Evolutionary conservation across 2,113 vertebrate species (phyloP), one percentile per base, ranked within the genome.

Genomic region (Deroptyus accipitrinus): DNA sequence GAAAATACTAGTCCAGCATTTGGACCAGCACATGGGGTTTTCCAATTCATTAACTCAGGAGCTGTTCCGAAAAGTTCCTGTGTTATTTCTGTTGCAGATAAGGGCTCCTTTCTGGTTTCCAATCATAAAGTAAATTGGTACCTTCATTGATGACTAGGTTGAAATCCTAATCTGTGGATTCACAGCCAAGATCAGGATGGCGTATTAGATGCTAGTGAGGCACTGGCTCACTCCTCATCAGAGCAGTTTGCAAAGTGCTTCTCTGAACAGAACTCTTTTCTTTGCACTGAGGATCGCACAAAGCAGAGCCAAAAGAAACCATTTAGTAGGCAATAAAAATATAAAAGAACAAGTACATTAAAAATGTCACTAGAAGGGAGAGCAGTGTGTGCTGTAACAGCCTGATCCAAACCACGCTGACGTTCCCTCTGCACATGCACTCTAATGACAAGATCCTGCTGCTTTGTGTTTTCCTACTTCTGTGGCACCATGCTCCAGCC

Each of bases 281-380:
- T 84, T 92, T 95, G 46, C 72, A 24, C 44, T 48, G 57, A 91
- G 41, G 52, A 79, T 92, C 88, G 39, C 77, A 89, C 70, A 94
- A 91, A 93, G 41, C 74, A 91, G 74, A 94, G 77, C 66, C 88
- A 83, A 87, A 94, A 87, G 51, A 84, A 91, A 31, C 52, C 2
- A 0, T 95, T 94, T 94, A 92, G 89, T 74, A 73, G 83, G 46
- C 84, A 94, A 89, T 95, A 92, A 95, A 96, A 94, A 82, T 86
- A 84, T 33, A 92, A 92, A 88, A 84, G 80, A 88, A 75, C 88
- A 92, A 94, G 63, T 73, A 84, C 91, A 95, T 96, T 30, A 92
- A 96, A 95, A 73, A 92, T 74, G 95, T 96, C 94, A 87, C 66
- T 63, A n/a, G 51, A 63, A 91, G 91, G 37, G 9, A 88, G 74